Evolutionary conservation across 1,140 invertebrate species (phyloP).

Genomic region (Aricia agestis): DNA sequence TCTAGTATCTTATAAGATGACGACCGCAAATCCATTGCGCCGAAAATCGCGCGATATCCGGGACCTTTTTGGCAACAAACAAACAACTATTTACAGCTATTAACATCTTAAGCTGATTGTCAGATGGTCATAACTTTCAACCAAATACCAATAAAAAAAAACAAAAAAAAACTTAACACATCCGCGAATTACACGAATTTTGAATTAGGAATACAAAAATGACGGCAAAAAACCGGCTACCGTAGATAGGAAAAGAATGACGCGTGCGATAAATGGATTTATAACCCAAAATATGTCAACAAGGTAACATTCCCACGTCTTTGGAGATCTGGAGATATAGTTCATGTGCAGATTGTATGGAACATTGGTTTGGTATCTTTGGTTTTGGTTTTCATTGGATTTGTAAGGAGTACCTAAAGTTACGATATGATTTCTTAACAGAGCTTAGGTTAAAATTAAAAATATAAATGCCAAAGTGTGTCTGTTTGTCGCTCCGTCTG

Average conservation of each 20-base stretch:
- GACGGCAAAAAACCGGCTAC: slow-evolving; percentile 19
- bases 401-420: too few species aligned
- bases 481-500: too few species aligned
- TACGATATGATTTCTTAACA: too few species aligned
- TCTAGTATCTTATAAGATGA: too few species aligned
- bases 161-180: background rate
- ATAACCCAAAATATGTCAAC: background rate
- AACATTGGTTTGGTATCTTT: background rate
- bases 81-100: background rate
- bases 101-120: background rate
- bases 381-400: background rate
- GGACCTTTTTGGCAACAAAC: too few species aligned
- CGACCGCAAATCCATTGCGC: too few species aligned
- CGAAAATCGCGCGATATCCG: too few species aligned
- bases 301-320: background rate
- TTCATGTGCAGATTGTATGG: background rate
- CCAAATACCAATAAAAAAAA: background rate
- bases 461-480: too few species aligned
- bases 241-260: background rate
- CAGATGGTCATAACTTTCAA: background rate
- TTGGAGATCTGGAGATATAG: background rate
- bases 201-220: slow-evolving; percentile 22
- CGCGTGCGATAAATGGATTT: background rate
- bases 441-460: too few species aligned
- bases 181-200: slow-evolving; percentile 18